Conservation (phyloP, 2,888 invertebrate genomes). For the Dascillus cervinus region DNA sequence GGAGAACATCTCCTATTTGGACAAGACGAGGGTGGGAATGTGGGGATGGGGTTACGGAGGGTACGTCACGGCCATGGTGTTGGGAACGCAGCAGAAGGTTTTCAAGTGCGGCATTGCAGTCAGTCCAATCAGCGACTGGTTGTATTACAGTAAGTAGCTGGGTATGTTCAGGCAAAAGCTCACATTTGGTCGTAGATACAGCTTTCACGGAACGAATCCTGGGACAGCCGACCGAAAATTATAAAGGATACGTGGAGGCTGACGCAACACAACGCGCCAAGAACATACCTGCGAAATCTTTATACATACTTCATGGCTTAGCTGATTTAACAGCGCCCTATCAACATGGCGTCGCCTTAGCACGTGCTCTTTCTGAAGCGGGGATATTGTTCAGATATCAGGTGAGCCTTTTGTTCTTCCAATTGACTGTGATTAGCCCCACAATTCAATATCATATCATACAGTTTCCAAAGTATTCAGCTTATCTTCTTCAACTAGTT, state of each 20-base stretch:
- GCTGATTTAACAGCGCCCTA: conserved; percentile 91
- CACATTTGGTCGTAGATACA: conserved; percentile 77
- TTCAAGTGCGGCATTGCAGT: conserved; percentile 92
- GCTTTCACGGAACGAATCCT: conserved; percentile 93
- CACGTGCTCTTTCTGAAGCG: conserved; percentile 78
- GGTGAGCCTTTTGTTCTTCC: no score
- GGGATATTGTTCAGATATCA: conserved; percentile 88
- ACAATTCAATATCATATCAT: no score
- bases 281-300: conserved; percentile 79
- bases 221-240: conserved; percentile 80
- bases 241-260: conserved; percentile 85
- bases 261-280: conserved; percentile 83
- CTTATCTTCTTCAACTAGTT: no score
- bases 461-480: no score
- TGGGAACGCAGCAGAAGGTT: conserved; percentile 74
- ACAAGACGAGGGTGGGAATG: conserved; percentile 80
- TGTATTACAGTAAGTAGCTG: conserved; percentile 79
- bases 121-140: conserved; percentile 93
- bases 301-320: conserved; percentile 87
- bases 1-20: conserved; percentile 74
- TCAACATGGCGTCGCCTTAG: conserved; percentile 84
- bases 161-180: conserved; percentile 2
- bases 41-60: conserved; percentile 98
- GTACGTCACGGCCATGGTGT: conserved; percentile 85
- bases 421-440: no score